Conservation (phyloP, 2,113 vertebrate species). For the Scopus umbretta region DNA sequence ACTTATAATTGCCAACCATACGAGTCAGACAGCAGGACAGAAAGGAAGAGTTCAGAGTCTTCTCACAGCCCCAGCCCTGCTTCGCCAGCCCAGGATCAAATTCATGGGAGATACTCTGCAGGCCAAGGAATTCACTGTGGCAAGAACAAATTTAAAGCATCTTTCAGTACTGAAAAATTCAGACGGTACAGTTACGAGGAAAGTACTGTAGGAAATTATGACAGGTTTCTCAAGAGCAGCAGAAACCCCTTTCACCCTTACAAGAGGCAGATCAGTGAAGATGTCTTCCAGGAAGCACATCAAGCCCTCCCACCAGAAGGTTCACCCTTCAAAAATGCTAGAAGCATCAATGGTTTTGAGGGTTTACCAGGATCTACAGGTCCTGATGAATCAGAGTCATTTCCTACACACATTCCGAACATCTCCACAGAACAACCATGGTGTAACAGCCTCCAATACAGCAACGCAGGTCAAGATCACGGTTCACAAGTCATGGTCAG, state of each 20-base stretch:
- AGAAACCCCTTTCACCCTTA: constrained; percentile 83
- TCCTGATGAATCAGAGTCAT: constrained; percentile 56
- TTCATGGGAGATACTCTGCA: constrained; percentile 40
- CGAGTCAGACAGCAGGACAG: constrained; percentile 56
- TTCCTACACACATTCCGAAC: constrained; percentile 40
- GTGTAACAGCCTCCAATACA: constrained; percentile 68
- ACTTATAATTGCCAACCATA: constrained; percentile 67
- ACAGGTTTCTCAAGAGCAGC: constrained; percentile 64
- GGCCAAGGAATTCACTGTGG: constrained; percentile 20
- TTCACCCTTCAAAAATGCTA: constrained; percentile 69
- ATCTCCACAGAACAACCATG: constrained; percentile 67
- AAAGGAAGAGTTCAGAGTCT: constrained; percentile 69
- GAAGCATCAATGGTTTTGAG: constrained; percentile 66
- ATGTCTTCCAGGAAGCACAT: constrained; percentile 66
- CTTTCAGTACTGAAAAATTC: constrained; percentile 67
- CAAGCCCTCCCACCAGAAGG: constrained; percentile 59
- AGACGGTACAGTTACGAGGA: constrained; percentile 79
- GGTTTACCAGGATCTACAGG: constrained; percentile 15
- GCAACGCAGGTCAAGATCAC: constrained; percentile 61
- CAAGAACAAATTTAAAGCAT: constrained; percentile 53
- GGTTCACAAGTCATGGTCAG: constrained; percentile 70
- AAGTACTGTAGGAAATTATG: constrained; percentile 10
- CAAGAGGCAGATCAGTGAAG: constrained; percentile 79
- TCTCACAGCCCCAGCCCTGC: constrained; percentile 72
- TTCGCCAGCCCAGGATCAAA: constrained; percentile 67